These are phyloP conservation scores for Clavelina lepadiformis DNA, from an alignment of 23 tunicate species.

Conservation along the genomic window DNA sequence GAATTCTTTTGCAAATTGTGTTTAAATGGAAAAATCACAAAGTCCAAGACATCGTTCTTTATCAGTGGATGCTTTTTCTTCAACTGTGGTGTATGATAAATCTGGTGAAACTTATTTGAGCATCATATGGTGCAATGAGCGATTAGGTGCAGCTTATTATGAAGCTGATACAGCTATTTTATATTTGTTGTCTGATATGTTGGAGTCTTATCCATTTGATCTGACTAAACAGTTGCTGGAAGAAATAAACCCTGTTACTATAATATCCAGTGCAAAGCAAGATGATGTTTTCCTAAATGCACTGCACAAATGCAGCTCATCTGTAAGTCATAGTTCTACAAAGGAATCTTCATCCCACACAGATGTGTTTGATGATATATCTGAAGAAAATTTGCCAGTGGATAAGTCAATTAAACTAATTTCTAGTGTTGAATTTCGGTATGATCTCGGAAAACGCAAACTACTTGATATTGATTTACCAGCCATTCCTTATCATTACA, in stretches of 20 bases:
- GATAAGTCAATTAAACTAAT: no score
- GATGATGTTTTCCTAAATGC: constrained; percentile 33
- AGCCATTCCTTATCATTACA: constrained; percentile 53
- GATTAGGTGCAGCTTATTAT: constrained; percentile 82
- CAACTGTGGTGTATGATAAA: background rate
- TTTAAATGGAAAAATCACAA: no score
- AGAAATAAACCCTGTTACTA: constrained; percentile 48
- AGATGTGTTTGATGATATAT: background rate
- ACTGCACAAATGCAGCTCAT: background rate
- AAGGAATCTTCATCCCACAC: background rate
- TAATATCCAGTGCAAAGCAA: constrained; percentile 75
- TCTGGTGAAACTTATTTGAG: constrained; percentile 27
- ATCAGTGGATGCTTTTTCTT: no score
- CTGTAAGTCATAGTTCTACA: background rate
- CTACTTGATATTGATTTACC: constrained; percentile 48
- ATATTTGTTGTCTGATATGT: constrained; percentile 46
- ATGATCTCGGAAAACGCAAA: constrained; percentile 44
- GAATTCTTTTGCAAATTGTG: no score
- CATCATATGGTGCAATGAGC: constrained; percentile 41
- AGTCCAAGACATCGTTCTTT: no score
- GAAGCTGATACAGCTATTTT: constrained; percentile 62
- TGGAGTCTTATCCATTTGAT: constrained; percentile 46
- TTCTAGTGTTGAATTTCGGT: constrained; percentile 54
- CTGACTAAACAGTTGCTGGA: constrained; percentile 25
- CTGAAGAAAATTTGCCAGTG: no score